Percentiles rank a stretch among this genome's conserved stretches.
Conservation (phyloP, 2,113 vertebrate species). For the Crypturellus undulatus region DNA sequence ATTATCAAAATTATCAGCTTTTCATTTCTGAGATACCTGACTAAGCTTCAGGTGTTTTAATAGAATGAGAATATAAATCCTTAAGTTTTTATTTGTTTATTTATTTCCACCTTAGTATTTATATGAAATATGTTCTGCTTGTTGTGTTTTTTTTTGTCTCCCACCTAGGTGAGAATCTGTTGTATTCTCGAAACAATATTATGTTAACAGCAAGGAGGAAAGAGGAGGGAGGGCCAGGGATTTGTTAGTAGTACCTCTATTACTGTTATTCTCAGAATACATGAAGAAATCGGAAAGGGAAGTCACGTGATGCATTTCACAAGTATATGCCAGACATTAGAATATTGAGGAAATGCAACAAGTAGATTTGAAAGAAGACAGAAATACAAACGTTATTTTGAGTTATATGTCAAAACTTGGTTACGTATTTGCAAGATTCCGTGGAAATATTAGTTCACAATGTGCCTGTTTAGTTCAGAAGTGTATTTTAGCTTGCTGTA, state of each 20-base stretch:
- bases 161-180: background rate
- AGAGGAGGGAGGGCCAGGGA: background rate
- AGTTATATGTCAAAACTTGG: background rate
- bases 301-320: background rate
- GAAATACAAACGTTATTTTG: background rate
- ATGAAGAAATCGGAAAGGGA: background rate
- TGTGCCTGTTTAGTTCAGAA: background rate
- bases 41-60: background rate
- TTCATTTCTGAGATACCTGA: background rate
- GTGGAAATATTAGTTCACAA: background rate
- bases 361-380: background rate
- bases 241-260: background rate
- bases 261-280: background rate
- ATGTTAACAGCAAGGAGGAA: background rate
- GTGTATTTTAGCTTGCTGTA: background rate
- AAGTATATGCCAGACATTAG: background rate
- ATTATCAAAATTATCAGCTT: background rate
- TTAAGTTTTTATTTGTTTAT: background rate
- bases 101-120: background rate
- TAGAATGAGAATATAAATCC: background rate
- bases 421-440: background rate
- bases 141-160: background rate
- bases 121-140: background rate
- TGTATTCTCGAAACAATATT: slow-evolving; percentile 41
- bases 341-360: background rate